Base-by-base conservation (phyloP, 2,113 vertebrate species). In the Dasyprocta punctata region DNA sequence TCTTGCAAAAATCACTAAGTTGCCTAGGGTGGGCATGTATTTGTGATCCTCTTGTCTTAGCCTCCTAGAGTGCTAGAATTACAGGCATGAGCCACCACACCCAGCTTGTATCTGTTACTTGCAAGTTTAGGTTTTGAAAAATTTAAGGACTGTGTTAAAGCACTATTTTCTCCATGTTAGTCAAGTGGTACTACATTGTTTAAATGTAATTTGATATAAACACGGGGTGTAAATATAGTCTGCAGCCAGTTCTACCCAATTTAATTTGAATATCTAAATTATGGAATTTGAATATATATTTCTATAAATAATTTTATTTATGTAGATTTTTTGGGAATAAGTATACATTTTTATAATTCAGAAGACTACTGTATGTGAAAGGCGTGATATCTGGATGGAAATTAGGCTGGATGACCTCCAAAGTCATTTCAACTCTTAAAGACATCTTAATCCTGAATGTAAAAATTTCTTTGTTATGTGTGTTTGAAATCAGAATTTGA, bases 311-410 rank as follows among this genome's bases (percentile, higher is more conserved):
- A 91, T 94, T 61, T 98, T 98, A 97, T 96, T 98, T 96, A 95
- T 97, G 86, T 97, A 96, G 93, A 54, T 93, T 92, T 97, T 83
- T 88, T 60, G 60, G 95, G 96, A 96, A 75, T 96, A 96, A 95
- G 90, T 97, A 92, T 98, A 97, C 86, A 91, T 89, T 97, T 97
- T 98, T 96, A 93, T 98, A 98, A 97, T 97, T 97, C 88, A 93
- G 95, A 97, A 97, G 92, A 96, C 89, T 96, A 69, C 93, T 97
- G 30, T 93, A 77, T 95, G 49, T 96, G 86, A 95, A 83, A 96
- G 54, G 94, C 54, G 3, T 88, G 49, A 54, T 96, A 73, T 84
- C 73, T 86, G 91, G 78, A 81, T 97, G 92, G 84, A 92, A 93
- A 77, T 87, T 95, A 83, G 80, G 69, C 75, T 97, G 93, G 94